phyloP scores from a whole-genome alignment of 2,888 invertebrate genomes.

The Sinhomidia bicolor region DNA sequence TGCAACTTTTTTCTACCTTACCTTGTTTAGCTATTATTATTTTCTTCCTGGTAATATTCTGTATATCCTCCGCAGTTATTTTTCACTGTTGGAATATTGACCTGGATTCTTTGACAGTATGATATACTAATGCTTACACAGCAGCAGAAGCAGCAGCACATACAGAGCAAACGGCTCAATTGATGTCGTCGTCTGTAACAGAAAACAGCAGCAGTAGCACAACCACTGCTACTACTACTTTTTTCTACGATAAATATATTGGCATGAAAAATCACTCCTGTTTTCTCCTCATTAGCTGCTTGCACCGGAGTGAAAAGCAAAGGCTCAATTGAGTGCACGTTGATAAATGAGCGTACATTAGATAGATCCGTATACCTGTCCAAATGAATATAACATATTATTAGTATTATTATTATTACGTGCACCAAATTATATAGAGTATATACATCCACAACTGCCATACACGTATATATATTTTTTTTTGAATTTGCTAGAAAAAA shows the following conservation, averaged over 20 bases:
- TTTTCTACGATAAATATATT: conserved; percentile 27
- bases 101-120: conserved; percentile 34
- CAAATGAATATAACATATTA: not conserved
- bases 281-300: conserved; percentile 46
- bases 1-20: no score
- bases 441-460: not conserved
- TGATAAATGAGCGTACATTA: conserved; percentile 21
- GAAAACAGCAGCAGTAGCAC: no score
- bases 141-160: no score
- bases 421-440: no score
- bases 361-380: conserved; percentile 2
- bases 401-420: no score
- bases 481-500: no score
- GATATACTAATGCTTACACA: conserved; percentile 26
- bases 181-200: conserved; percentile 2
- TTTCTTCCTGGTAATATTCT: not conserved
- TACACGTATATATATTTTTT: not conserved
- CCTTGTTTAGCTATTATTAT: not conserved
- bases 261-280: conserved; percentile 38
- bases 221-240: no score
- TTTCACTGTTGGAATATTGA: conserved; percentile 39
- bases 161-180: conserved; percentile 31
- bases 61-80: not conserved
- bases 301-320: conserved; percentile 6
- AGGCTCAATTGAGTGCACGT: conserved; percentile 12